Evolutionary conservation across 2,797 vertebrate species (phyloP).

Genomic region (Onychomys leucogaster): DNA sequence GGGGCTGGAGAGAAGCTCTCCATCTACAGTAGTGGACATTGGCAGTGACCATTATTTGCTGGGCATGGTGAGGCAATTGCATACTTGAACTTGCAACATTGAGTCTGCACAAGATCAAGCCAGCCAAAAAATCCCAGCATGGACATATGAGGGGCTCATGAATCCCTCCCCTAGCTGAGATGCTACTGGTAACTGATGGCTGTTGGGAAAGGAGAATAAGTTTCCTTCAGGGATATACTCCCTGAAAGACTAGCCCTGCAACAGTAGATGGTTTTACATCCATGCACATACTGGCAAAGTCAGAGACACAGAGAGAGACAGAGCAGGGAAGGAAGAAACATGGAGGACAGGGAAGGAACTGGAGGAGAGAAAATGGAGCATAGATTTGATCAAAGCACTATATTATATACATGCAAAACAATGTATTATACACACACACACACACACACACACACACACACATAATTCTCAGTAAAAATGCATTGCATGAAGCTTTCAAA

Average conservation of each 20-base stretch:
- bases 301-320: background rate
- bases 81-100: background rate
- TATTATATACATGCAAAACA: background rate
- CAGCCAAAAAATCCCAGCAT: background rate
- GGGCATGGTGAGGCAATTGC: background rate
- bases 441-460: background rate
- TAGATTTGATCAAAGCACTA: background rate
- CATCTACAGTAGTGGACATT: too few relatives aligned
- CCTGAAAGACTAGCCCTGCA: background rate
- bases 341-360: too few relatives aligned
- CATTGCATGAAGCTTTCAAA: background rate
- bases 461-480: background rate
- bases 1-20: too few relatives aligned
- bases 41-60: background rate
- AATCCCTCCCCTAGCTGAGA: background rate
- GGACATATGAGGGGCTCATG: background rate
- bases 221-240: background rate
- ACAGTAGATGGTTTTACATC: background rate
- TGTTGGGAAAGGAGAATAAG: background rate
- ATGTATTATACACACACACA: background rate
- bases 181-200: background rate
- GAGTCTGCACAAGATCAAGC: background rate
- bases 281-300: background rate
- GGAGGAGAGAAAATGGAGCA: background rate
- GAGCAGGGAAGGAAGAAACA: too few relatives aligned